These are phyloP conservation scores for Pelodytes ibericus DNA, from an alignment of 2,797 vertebrate genomes.

Conservation along the genomic window DNA sequence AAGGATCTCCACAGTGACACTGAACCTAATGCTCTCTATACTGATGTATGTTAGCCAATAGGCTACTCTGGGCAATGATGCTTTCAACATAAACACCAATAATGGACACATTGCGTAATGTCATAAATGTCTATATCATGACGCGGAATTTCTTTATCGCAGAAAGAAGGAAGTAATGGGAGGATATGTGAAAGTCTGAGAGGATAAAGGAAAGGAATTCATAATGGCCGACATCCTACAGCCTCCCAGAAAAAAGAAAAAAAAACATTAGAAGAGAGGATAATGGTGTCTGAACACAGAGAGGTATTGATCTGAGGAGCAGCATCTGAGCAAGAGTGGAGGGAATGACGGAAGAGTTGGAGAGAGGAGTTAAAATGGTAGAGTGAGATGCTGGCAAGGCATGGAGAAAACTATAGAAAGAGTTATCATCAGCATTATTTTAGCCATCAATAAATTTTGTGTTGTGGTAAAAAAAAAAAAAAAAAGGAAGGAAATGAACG, in stretches of 20 bases:
- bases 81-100: no score
- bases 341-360: background rate
- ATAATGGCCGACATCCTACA: background rate
- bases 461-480: no score
- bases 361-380: background rate
- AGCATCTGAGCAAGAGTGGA: conserved; percentile 36
- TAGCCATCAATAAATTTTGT: no score
- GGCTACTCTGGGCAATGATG: no score
- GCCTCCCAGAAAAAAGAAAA: conserved; percentile 17
- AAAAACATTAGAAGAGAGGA: conserved; percentile 17
- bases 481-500: no score
- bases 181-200: background rate
- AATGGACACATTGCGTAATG: no score
- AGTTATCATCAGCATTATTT: no score
- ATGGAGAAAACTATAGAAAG: background rate
- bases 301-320: conserved; percentile 48
- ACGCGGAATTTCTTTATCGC: no score
- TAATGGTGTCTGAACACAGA: conserved; percentile 38
- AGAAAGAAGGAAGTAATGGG: no score
- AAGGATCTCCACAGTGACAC: background rate
- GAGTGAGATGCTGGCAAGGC: background rate
- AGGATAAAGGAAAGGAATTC: background rate
- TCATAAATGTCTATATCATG: no score
- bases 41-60: no score
- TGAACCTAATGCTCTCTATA: background rate